phyloP scores from a whole-genome alignment of 2,888 invertebrate genomes.

The Lithophane ornitopus region DNA sequence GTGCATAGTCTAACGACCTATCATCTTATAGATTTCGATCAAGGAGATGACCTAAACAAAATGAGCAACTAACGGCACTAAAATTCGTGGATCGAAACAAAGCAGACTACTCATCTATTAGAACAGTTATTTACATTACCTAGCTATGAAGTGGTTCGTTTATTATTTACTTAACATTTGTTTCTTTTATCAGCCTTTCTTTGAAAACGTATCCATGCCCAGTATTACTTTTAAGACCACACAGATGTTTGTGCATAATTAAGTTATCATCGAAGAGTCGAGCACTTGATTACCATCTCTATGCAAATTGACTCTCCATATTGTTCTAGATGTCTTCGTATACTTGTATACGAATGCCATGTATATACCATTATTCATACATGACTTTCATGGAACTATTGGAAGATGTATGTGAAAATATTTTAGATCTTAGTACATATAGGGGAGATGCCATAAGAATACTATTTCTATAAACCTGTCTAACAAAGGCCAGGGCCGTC shows the following conservation, averaged over 20 bases:
- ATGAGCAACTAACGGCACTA: conserved; percentile 71
- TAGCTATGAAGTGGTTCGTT: conserved; percentile 72
- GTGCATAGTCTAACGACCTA: conserved; percentile 61
- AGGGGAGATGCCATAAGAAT: conserved; percentile 36
- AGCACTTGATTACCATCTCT: conserved; percentile 26
- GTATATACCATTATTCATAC: conserved; percentile 10
- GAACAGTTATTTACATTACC: conserved; percentile 80
- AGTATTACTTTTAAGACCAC: conserved; percentile 13
- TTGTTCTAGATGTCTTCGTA: conserved; percentile 30
- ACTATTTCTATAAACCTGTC: conserved; percentile 53
- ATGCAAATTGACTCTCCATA: conserved; percentile 34
- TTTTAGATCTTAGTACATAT: conserved; percentile 24
- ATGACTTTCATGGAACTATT: conserved; percentile 34
- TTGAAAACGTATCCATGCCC: conserved; percentile 63
- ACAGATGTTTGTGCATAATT: conserved; percentile 18
- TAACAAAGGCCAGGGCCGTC: conserved; percentile 45
- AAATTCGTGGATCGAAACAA: conserved; percentile 74
- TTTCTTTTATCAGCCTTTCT: conserved; percentile 79
- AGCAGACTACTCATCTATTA: conserved; percentile 74
- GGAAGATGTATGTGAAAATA: conserved; percentile 53
- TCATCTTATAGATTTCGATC: conserved; percentile 64
- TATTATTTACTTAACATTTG: conserved; percentile 67
- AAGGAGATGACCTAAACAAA: conserved; percentile 67
- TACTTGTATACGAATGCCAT: conserved; percentile 26
- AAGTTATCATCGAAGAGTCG: conserved; percentile 20